Conservation (phyloP, 2,113 vertebrate species). For the Phaethornis superciliosus region DNA sequence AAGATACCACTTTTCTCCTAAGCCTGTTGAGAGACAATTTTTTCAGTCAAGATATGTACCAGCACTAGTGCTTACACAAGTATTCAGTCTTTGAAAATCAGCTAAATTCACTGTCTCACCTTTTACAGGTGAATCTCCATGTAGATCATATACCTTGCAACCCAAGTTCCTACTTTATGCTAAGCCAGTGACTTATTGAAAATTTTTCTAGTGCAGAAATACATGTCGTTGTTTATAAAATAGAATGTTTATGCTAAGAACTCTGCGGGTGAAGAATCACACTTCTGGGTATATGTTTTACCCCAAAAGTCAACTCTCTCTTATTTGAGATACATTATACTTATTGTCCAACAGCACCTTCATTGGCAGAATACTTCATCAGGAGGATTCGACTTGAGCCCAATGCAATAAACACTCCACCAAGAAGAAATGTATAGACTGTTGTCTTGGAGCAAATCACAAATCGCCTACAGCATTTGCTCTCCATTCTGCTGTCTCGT, state of each 20-base stretch:
- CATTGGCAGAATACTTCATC: constrained; percentile 92
- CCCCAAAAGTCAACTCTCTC: not conserved
- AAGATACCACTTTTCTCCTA: not conserved
- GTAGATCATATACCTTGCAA: not conserved
- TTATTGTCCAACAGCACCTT: constrained; percentile 75
- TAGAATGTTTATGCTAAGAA: not conserved
- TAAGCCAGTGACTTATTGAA: not conserved
- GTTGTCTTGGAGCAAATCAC: constrained; percentile 78
- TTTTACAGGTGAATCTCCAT: not conserved
- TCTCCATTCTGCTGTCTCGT: constrained; percentile 62
- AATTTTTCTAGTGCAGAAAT: not conserved
- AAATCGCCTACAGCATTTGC: constrained; percentile 56
- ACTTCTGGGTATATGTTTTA: not conserved
- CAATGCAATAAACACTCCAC: constrained; percentile 81
- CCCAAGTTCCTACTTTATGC: not conserved
- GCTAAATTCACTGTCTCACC: not conserved
- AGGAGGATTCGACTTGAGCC: constrained; percentile 92
- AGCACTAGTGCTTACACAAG: not conserved
- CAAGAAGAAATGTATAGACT: constrained; percentile 84
- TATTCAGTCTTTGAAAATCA: not conserved
- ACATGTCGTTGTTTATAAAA: not conserved
- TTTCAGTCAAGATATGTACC: not conserved
- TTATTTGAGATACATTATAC: not conserved
- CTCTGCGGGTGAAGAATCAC: not conserved
- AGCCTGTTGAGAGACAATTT: not conserved